phyloP scores from a whole-genome alignment of 2,797 vertebrate species.

The Mallotus villosus region DNA sequence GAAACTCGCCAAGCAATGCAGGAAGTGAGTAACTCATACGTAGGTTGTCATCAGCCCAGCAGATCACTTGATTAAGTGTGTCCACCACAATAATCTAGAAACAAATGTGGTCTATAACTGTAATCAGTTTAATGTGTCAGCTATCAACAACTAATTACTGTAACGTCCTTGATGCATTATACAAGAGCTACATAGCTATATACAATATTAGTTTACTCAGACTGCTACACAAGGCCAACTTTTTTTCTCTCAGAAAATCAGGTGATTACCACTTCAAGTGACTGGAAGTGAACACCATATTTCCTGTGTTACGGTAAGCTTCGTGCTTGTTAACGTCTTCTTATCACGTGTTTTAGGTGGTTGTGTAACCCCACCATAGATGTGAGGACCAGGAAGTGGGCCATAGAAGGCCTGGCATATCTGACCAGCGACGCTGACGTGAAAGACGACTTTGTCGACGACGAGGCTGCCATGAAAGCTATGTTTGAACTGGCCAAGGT shows the following conservation, averaged over 20 bases:
- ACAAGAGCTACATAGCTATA: background rate
- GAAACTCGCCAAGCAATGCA: conserved; percentile 95
- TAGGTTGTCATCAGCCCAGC: too few species aligned
- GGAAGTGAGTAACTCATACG: conserved; percentile 82
- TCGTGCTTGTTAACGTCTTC: background rate
- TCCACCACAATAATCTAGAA: too few species aligned
- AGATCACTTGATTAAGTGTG: too few species aligned
- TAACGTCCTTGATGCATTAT: too few species aligned
- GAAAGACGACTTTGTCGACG: conserved; percentile 97
- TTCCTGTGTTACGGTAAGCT: background rate
- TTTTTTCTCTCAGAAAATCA: too few species aligned
- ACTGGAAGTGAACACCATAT: background rate
- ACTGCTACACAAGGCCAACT: background rate
- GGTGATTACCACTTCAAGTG: too few species aligned
- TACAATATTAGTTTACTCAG: background rate
- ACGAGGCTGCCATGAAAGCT: conserved; percentile 88
- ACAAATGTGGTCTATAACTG: too few species aligned
- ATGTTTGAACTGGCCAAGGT: conserved; percentile 98
- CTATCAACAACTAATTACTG: too few species aligned
- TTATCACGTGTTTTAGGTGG: conserved; percentile 77
- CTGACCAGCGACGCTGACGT: conserved; percentile 96
- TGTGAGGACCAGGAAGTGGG: conserved; percentile 91
- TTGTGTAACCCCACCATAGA: conserved; percentile 90
- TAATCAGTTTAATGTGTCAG: too few species aligned
- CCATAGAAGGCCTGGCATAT: conserved; percentile 93